Base-by-base conservation (phyloP, 2,797 vertebrate genomes). In the Lepus oiostolus region DNA sequence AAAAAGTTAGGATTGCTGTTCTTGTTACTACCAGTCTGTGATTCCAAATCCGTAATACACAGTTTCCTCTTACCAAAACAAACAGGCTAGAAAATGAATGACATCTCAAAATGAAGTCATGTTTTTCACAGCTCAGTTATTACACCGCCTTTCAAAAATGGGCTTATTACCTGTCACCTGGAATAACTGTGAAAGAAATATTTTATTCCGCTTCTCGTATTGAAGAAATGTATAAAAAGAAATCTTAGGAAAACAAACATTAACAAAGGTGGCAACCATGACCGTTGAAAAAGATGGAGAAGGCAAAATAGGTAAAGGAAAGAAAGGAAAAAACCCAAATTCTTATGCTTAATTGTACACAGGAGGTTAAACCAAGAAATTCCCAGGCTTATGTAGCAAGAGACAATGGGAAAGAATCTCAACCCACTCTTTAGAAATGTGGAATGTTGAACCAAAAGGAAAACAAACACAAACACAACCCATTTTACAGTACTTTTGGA, bases 371-470 rank as follows among this genome's bases (percentile, higher is more conserved):
- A 72, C 26, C 32, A 92, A 90, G 74, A 83, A 88, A 60, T 87
- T 71, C 0, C 35, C 76, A 92, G 92, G 85, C 68, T 88, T 70
- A n/a, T 38, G 5, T 10, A 79, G 75, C 96, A 94, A 82, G 21
- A 85, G 93, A 88, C 28, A 92, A 67, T 12, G 52, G 72, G 32
- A 81, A 81, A 91, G 58, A 65, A 82, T 52, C 82, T 76, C 74
- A 80, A 67, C 54, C 74, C 67, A 85, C 5, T 5, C 35, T 95
- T 90, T 81, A 89, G 87, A 14, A 93, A 95, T 32, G 32, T 72
- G 95, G 96, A 98, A 97, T 97, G 91, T 95, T 90, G 93, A 92
- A 76, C 88, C 79, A 54, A 72, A 32, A 87, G 32, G n/a, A 79
- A 54, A 93, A 77, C 2, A 89, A 38, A 74, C 92, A 54, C 72